Evolutionary conservation across 23 tunicate genomes (phyloP).

Genomic region (Diplosoma virens): DNA sequence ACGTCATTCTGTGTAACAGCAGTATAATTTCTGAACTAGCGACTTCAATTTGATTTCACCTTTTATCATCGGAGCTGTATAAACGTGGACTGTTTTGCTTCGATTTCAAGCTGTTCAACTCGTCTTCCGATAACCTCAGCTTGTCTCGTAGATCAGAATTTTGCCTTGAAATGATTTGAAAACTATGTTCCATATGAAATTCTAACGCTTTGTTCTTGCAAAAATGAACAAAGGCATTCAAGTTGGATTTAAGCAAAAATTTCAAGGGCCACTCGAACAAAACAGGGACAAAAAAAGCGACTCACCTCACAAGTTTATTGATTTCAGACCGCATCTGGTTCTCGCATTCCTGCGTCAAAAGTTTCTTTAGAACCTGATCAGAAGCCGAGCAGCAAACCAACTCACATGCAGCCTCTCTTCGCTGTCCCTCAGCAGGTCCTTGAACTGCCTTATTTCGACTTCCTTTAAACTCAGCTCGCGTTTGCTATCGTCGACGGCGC

Average conservation of each 20-base stretch:
- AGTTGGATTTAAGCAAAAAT: too few relatives aligned
- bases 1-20: too few relatives aligned
- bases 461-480: conserved; percentile 37
- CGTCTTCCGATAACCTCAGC: conserved; percentile 1
- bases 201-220: not conserved
- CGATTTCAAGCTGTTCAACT: not conserved
- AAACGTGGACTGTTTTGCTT: too few relatives aligned
- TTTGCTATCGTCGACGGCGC: conserved; percentile 9
- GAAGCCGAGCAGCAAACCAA: not conserved
- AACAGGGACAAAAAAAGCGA: too few relatives aligned
- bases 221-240: not conserved
- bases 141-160: conserved; percentile 7
- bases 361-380: not conserved
- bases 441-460: conserved; percentile 52
- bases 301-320: conserved; percentile 22
- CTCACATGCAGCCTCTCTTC: conserved; percentile 56
- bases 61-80: too few relatives aligned
- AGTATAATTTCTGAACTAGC: too few relatives aligned
- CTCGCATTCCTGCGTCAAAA: conserved; percentile 32
- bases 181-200: not conserved
- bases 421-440: conserved; percentile 40
- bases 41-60: too few relatives aligned
- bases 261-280: too few relatives aligned
- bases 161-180: conserved; percentile 4
- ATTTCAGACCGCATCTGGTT: conserved; percentile 8